Percentiles rank a stretch among this genome's conserved stretches.
Evolutionary conservation across 1,140 invertebrate species (phyloP).

Genomic region (Chymomyza costata): DNA sequence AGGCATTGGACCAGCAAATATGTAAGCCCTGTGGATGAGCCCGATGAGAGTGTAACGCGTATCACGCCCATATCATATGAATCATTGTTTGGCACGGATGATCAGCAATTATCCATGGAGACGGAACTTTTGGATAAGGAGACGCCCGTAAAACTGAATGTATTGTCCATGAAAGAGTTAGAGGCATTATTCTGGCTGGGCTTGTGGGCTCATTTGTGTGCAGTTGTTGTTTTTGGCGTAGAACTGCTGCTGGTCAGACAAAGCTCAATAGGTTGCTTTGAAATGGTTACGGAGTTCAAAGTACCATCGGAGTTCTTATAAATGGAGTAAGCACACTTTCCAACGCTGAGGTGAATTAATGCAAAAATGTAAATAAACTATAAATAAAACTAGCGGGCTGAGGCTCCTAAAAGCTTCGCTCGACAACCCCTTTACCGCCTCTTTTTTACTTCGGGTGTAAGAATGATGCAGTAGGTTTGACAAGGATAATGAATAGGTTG

Average conservation of each 20-base stretch:
- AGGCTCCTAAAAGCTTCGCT: neutral
- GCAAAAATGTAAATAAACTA: neutral
- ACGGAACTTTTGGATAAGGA: constrained; percentile 14
- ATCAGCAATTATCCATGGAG: neutral
- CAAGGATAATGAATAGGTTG: no score
- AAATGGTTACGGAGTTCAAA: no score
- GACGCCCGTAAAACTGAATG: constrained; percentile 12
- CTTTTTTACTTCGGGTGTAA: no score
- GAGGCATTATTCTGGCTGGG: constrained; percentile 50
- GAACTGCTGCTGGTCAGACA: constrained; percentile 22
- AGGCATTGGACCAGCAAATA: constrained; percentile 58
- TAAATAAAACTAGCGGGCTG: neutral
- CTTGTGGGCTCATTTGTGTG: constrained; percentile 41
- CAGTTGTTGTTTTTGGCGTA: constrained; percentile 31
- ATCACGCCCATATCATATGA: constrained; percentile 26
- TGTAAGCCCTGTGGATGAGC: constrained; percentile 49
- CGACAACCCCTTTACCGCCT: no score
- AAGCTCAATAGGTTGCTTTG: no score
- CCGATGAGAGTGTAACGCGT: constrained; percentile 40
- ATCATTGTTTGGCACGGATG: constrained; percentile 16
- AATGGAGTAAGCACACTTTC: no score
- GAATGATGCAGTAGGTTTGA: no score
- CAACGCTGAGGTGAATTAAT: no score
- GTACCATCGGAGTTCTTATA: no score
- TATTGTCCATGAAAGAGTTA: constrained; percentile 44